These are phyloP conservation scores for Chironomus riparius DNA, from an alignment of 2,888 invertebrate genomes.

Conservation along the genomic window DNA sequence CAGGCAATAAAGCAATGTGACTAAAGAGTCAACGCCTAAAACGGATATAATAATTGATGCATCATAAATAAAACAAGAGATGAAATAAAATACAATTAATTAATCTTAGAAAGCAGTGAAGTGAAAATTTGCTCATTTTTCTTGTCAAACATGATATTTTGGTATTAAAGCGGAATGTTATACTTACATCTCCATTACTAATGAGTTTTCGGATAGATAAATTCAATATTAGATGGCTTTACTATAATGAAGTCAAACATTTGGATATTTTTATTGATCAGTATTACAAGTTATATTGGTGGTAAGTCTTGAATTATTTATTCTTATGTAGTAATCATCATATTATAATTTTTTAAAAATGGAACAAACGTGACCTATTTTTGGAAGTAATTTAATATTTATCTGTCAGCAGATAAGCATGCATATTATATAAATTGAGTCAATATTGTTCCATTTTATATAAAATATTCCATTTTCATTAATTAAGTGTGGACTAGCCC, in stretches of 20 bases:
- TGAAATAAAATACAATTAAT: background rate
- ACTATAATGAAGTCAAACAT: slow-evolving; percentile 23
- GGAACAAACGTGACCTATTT: too few species aligned
- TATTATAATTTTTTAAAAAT: too few species aligned
- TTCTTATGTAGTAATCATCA: background rate
- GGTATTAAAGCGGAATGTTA: background rate
- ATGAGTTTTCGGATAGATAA: slow-evolving; percentile 17
- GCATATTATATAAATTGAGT: too few species aligned
- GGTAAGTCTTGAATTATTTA: slow-evolving; percentile 9
- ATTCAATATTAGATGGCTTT: slow-evolving; percentile 20
- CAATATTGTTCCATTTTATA: too few species aligned
- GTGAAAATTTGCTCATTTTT: background rate
- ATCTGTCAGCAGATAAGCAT: too few species aligned
- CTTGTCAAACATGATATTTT: background rate
- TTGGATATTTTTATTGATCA: slow-evolving; percentile 25
- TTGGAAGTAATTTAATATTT: too few species aligned
- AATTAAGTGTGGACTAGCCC: too few species aligned
- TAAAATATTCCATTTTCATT: too few species aligned
- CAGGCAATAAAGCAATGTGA: too few species aligned
- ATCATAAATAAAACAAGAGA: background rate
- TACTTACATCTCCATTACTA: background rate
- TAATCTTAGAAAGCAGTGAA: slow-evolving; percentile 2
- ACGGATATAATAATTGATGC: too few species aligned
- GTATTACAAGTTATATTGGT: slow-evolving; percentile 17
- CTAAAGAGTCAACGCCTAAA: too few species aligned